Evolutionary conservation across 2,113 vertebrate genomes (phyloP), one percentile per base, ranked within the genome.

Genomic region (Lates calcarifer): DNA sequence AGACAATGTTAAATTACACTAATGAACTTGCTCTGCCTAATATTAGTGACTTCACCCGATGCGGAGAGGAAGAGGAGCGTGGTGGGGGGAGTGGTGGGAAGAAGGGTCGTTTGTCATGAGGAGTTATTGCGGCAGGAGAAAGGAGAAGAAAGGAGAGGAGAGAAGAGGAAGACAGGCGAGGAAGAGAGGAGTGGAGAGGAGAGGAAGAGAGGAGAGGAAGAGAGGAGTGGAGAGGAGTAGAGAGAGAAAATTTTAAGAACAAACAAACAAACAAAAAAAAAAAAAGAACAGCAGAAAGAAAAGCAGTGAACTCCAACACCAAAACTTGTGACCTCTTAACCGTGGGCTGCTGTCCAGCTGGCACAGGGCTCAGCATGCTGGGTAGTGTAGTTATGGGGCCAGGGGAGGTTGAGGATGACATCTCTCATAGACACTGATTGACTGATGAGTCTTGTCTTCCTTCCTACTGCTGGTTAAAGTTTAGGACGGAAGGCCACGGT

Each of bases 1-100:
- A 84, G 88, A 87, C 83, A 83, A 85, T 85, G 81, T 83, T 88
- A 90, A 89, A 90, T 91, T 72, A 85, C 85, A 69, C 84, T 92
- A 91, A 89, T 90, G 90, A 92, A 85, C 86, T 86, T 74, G 81
- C 86, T 83, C 67, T 53, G 82, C 73, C 87, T 87, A 83, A 87
- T 88, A 87, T 91, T 82, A 87, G 87, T 65, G 8, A 64, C 88
- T 86, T 76, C 75, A 63, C 75, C 78, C 71, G 87, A 91, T 76
- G 67, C 45, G 18, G 13, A 10, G 71, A 65, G 75, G 79, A 24
- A 43, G 77, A 60, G 69, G 51, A 9, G 65, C 18, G 3, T 17
- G 0, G 14, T n/a, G 47, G 26, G 47, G 74, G 61, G 28, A 26
- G 66, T 3, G 51, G 49, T 3, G 57, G 49, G 8, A 33, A 62